Evolutionary conservation across 2,113 vertebrate species (phyloP).

Genomic region (Microcebus ravelobensis): DNA sequence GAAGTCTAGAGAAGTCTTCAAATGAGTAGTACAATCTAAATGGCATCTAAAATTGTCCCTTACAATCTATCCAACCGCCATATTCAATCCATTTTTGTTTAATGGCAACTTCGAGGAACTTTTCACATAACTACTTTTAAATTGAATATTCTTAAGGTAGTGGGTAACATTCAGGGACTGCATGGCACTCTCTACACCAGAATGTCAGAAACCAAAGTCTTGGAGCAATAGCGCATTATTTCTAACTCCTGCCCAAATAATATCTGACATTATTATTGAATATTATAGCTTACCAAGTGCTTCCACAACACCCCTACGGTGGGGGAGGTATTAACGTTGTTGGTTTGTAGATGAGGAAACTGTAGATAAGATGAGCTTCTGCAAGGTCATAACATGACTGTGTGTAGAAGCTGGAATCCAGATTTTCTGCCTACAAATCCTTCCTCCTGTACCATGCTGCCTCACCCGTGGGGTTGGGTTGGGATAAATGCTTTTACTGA

Average conservation of each 20-base stretch:
- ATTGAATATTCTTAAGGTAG: background rate
- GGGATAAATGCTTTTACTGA: conserved; percentile 23
- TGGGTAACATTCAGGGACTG: background rate
- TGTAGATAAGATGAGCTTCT: background rate
- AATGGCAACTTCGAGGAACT: conserved; percentile 20
- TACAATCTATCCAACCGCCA: conserved; percentile 32
- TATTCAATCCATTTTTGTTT: background rate
- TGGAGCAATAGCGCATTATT: conserved; percentile 14
- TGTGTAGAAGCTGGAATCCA: background rate
- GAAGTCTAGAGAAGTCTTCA: conserved; percentile 24
- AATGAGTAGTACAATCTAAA: conserved; percentile 21
- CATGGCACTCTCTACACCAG: background rate
- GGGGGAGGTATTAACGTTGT: background rate
- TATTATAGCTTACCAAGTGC: conserved; percentile 18
- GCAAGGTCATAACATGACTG: background rate
- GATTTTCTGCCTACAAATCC: background rate
- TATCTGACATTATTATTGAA: background rate
- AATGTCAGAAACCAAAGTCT: conserved; percentile 33
- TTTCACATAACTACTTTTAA: conserved; percentile 10
- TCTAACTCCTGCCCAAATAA: conserved; percentile 34
- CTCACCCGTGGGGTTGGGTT: background rate
- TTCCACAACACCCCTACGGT: conserved; percentile 10
- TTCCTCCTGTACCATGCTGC: background rate
- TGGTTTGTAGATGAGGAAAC: conserved; percentile 23
- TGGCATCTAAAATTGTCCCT: conserved; percentile 1